A percentile compares a stretch with the other conserved stretches of the same genome.
These are phyloP conservation scores for Adrianichthys oophorus DNA, from an alignment of 2,797 vertebrate genomes.

Conservation along the genomic window DNA sequence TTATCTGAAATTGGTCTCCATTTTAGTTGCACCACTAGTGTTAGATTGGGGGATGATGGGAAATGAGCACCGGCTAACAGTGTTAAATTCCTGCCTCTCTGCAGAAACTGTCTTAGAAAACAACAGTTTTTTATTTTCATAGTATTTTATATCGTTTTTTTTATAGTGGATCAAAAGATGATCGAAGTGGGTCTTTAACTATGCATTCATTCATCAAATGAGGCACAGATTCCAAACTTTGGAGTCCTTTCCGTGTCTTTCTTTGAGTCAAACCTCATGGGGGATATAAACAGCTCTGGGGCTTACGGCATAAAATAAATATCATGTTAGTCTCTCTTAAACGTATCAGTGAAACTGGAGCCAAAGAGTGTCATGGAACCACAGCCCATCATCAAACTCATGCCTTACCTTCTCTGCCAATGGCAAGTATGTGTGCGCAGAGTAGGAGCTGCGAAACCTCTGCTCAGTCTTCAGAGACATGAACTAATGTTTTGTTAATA, in stretches of 20 bases:
- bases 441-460: constrained; percentile 34
- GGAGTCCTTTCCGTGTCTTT: background rate
- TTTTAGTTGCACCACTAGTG: too few species aligned
- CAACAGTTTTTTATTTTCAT: too few species aligned
- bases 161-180: too few species aligned
- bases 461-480: constrained; percentile 15
- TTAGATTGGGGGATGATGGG: too few species aligned
- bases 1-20: too few species aligned
- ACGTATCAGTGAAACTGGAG: constrained; percentile 39
- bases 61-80: too few species aligned
- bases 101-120: too few species aligned
- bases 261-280: constrained; percentile 23
- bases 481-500: constrained; percentile 53
- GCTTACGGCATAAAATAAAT: constrained; percentile 56
- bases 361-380: constrained; percentile 51
- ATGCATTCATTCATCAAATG: too few species aligned
- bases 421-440: constrained; percentile 15
- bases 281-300: constrained; percentile 38
- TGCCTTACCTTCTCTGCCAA: constrained; percentile 53
- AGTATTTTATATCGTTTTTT: too few species aligned
- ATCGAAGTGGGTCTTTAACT: too few species aligned
- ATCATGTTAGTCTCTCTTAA: constrained; percentile 51
- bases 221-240: background rate
- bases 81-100: too few species aligned
- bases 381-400: constrained; percentile 23